Evolutionary conservation across 2,888 invertebrate genomes (phyloP), one percentile per base, ranked within the genome.

Genomic region (Scaptomyza tumidula): DNA sequence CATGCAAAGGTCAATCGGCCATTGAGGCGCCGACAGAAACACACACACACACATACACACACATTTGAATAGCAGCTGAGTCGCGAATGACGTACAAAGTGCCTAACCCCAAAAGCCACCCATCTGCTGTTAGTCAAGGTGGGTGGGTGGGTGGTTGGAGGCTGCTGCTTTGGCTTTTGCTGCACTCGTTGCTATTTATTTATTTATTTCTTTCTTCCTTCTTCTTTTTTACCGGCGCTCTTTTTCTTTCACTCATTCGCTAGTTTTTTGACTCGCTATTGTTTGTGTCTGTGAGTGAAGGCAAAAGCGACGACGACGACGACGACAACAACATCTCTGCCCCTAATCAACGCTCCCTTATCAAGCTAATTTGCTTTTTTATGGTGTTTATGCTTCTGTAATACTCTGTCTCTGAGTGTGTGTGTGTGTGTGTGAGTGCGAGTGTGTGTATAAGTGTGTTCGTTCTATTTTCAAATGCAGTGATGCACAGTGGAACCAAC

Each of bases 1-100:
- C 78, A 73, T 83, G 76, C 80, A 88, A 86, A 86, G 89, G 86
- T 86, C 89, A 86, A 86, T 86, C 89, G 89, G 86, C 80, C 88
- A 85, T 74, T 77, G 85, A 81, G 60, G 73, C 75, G 57, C 67
- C 44, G 35, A 33, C 33, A 16, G 39, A 37, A 29, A 58, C 45
- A 52, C 27, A 52, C 33, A 58, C 45, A 52, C 27, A 52, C 19
- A 57, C 37, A 48, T 14, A 33, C 52, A 41, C 13, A 49, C 37
- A 58, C 27, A 27, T 55, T 41, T 44, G 43, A 45, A 10, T 31
- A 14, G 16, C 52, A 43, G 75, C 66, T 80, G 80, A 48, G 76
- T 19, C 41, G n/a, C 46, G 24, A 31, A 61, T 43, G 60, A 50
- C 62, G 60, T 50, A 19, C 19, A 41, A 46, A 33, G 64, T 39